phyloP scores from a whole-genome alignment of 2,888 invertebrate genomes.

The Lissonota sp. region DNA sequence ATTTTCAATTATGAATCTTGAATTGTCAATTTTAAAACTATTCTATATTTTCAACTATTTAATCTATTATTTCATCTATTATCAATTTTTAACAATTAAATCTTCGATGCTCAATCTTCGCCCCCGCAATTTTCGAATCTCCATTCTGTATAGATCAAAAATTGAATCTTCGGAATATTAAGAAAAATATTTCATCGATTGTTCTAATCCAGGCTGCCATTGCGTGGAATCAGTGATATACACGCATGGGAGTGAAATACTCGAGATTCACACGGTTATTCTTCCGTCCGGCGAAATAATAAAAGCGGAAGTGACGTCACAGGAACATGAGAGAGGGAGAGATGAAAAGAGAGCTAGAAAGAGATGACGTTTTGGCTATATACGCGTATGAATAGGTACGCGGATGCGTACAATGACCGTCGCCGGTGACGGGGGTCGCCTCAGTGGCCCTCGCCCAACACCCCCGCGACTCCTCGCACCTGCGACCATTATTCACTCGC shows the following conservation, averaged over 20 bases:
- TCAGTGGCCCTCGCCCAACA: constrained; percentile 39
- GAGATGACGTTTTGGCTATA: neutral
- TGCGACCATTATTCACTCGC: constrained; percentile 73
- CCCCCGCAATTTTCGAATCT: too few relatives aligned
- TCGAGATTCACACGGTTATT: constrained; percentile 36
- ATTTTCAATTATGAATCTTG: too few relatives aligned
- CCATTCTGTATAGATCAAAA: too few relatives aligned
- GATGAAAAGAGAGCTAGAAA: neutral
- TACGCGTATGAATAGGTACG: constrained; percentile 6
- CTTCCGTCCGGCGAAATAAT: constrained; percentile 72
- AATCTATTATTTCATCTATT: too few relatives aligned
- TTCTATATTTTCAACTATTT: too few relatives aligned
- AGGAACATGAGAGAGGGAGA: constrained; percentile 35
- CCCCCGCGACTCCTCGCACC: constrained; percentile 65
- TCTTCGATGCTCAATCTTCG: too few relatives aligned
- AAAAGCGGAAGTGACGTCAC: constrained; percentile 75
- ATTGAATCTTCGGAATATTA: too few relatives aligned
- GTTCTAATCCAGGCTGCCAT: too few relatives aligned
- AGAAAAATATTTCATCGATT: too few relatives aligned
- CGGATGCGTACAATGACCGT: constrained; percentile 56
- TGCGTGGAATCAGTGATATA: neutral
- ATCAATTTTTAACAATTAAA: too few relatives aligned
- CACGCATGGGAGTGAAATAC: constrained; percentile 18
- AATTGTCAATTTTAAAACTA: too few relatives aligned
- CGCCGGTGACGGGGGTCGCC: constrained; percentile 41